phyloP scores from a whole-genome alignment of 2,113 vertebrate species.

The Notothenia coriiceps region DNA sequence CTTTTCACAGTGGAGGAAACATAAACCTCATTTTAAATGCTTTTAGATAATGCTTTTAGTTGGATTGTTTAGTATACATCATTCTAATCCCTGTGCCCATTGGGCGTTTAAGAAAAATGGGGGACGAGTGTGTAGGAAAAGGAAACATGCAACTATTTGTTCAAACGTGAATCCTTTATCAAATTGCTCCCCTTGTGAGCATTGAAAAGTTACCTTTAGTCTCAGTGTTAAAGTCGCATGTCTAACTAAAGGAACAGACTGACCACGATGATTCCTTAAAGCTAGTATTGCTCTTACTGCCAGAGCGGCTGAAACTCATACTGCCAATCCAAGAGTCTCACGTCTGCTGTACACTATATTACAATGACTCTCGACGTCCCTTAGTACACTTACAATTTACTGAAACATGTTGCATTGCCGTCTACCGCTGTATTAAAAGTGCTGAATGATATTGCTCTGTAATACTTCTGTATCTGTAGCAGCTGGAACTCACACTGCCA shows the following conservation, averaged over 20 bases:
- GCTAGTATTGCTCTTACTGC: conserved; percentile 74
- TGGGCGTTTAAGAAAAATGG: conserved; percentile 5
- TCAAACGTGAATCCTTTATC: conserved; percentile 11
- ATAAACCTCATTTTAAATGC: conserved; percentile 8
- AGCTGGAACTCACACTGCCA: conserved; percentile 83
- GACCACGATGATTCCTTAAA: conserved; percentile 55
- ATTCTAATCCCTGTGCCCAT: conserved; percentile 14
- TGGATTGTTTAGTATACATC: conserved; percentile 16
- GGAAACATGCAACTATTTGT: conserved; percentile 11
- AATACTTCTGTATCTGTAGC: conserved; percentile 51
- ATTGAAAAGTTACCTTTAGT: conserved; percentile 7
- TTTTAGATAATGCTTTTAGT: conserved; percentile 36
- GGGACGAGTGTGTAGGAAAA: not conserved
- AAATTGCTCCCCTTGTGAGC: conserved; percentile 20
- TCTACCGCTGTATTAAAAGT: conserved; percentile 33
- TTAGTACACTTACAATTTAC: conserved; percentile 1
- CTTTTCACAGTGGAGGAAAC: too few species aligned
- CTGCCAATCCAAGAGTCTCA: conserved; percentile 86
- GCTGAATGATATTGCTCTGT: conserved; percentile 36
- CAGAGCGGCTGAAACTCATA: conserved; percentile 81
- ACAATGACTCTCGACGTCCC: conserved; percentile 28
- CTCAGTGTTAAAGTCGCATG: not conserved
- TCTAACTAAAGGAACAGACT: conserved; percentile 32
- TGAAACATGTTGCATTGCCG: conserved; percentile 13
- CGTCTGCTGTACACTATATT: conserved; percentile 73